These are phyloP conservation scores for Theristicus caerulescens DNA, from an alignment of 2,113 vertebrate genomes.

Conservation along the genomic window DNA sequence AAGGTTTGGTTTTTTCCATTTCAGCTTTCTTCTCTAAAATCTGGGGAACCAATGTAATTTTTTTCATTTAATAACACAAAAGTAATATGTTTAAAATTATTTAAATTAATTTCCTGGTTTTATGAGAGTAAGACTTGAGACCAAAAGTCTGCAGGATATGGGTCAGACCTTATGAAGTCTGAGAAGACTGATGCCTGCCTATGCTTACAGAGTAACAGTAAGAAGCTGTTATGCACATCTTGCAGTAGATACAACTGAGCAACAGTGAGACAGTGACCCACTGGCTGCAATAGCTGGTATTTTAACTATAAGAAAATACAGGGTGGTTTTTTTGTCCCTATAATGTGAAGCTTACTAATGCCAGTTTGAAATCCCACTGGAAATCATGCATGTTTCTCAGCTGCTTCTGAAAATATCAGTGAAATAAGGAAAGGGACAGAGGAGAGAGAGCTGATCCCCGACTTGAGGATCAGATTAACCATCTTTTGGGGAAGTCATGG, in stretches of 20 bases:
- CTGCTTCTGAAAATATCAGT: background rate
- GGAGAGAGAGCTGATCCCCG: rapidly evolving
- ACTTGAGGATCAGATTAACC: background rate
- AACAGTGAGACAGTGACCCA: background rate
- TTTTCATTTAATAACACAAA: background rate
- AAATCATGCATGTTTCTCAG: background rate
- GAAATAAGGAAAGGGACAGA: background rate
- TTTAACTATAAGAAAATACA: background rate
- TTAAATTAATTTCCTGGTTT: background rate
- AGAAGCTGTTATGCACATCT: background rate
- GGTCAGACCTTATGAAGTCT: background rate
- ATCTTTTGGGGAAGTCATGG: background rate
- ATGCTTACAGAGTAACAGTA: background rate
- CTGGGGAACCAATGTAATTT: rapidly evolving
- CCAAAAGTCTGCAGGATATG: background rate
- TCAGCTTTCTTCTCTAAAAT: background rate
- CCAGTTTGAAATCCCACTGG: background rate
- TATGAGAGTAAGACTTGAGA: background rate
- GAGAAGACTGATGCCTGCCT: background rate
- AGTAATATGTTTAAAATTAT: background rate
- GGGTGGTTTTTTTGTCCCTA: too few relatives aligned
- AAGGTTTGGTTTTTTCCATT: background rate
- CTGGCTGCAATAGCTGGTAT: background rate
- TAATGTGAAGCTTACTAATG: background rate
- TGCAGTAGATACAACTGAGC: background rate